Base-by-base conservation (phyloP, 2,888 invertebrate genomes). In the Sclerodermus sp. region DNA sequence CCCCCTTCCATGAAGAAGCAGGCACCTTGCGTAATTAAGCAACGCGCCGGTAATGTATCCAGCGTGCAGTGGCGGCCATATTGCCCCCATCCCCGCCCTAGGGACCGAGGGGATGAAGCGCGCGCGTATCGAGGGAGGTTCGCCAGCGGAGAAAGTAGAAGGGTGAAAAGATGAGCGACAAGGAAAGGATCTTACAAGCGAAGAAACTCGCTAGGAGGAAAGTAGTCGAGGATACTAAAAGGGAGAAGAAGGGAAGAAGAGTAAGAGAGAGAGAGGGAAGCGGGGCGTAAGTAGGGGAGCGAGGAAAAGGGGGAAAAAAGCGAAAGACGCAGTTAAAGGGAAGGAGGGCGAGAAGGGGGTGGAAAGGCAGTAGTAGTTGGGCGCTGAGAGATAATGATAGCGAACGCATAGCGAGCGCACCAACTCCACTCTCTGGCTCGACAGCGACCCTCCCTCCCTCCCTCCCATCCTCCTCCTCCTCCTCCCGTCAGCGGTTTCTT, bases 21-120 rank as follows among this genome's bases (percentile, higher is more conserved):
- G 23, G 23, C 23, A 81, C 80, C 82, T 82, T 81, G 78, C 82
- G 82, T 79, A 82, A 70, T 68, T 71, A 74, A 74, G 67, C 68
- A 69, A 73, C 68, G 70, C 62, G 58, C 59, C 58, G 55, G 69
- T 69, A 68, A 70, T 69, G 64, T 67, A 69, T 64, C 66, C 61
- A 63, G 62, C 53, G 55, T 55, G 60, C 60, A 52, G 61, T 51
- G 59, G 58, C 71, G 66, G 70, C 72, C 68, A 74, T 74, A 67
- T 70, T 69, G 73, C 69, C 57, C 60, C 52, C 57, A 54, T 42
- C 45, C 47, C 42, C 34, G 34, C 34, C 13, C 34, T 34, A 12
- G 30, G 36, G 50, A 45, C 54, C 12, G 52, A 48, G 42, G 56
- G 55, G 34, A 36, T 42, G 49, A 56, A 61, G 58, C 53, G 58